Conservation (phyloP, 2,888 invertebrate species). For the Heteropelma amictum region DNA sequence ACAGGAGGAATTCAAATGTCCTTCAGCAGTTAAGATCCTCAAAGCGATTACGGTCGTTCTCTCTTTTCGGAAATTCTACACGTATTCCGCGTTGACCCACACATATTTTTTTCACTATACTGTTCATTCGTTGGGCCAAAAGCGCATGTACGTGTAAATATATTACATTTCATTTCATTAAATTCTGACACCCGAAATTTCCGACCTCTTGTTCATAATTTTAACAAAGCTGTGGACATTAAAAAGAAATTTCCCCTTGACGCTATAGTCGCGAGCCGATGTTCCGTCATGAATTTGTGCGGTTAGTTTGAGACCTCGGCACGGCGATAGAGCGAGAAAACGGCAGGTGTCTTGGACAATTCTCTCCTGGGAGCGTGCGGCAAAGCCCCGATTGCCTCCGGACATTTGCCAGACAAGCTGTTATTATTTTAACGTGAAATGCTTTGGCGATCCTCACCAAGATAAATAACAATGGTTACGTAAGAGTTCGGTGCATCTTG, state of each 20-base stretch:
- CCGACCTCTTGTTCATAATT: no score
- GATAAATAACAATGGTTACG: constrained; percentile 73
- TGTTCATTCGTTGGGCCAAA: no score
- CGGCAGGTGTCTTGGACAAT: constrained; percentile 36
- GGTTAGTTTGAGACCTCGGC: background rate
- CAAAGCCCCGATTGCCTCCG: constrained; percentile 49
- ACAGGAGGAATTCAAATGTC: no score
- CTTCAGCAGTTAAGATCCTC: no score
- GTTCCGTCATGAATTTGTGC: background rate
- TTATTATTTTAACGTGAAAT: constrained; percentile 72
- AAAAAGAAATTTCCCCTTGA: background rate
- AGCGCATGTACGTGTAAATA: no score
- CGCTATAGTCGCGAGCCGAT: background rate
- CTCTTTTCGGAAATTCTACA: no score
- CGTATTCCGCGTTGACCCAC: no score
- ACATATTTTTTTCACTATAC: no score
- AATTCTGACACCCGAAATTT: no score
- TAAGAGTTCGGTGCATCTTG: constrained; percentile 55
- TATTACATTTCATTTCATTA: no score
- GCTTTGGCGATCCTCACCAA: constrained; percentile 66
- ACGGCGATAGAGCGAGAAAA: constrained; percentile 30
- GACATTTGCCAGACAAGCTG: constrained; percentile 66
- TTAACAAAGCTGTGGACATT: background rate
- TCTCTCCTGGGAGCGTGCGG: constrained; percentile 22
- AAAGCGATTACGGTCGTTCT: no score